Base-by-base conservation (phyloP, 1,140 invertebrate genomes). In the Dinoponera quadriceps region DNA sequence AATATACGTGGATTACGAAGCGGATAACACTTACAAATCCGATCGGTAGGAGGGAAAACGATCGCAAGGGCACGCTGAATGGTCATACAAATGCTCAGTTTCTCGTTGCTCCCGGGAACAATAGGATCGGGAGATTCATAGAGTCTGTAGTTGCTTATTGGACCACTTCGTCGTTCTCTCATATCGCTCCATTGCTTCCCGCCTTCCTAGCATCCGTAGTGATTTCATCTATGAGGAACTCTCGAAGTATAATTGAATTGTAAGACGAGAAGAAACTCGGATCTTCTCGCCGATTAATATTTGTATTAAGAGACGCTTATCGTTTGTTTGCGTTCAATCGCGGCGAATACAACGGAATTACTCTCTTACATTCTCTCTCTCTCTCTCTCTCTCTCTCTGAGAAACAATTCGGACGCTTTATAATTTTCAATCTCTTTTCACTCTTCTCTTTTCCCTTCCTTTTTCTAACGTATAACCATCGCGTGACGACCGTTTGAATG, bases 91-190 rank as follows among this genome's bases (percentile, higher is more conserved):
- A 22, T 29, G 74, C 63, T 69, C 33, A 65, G 65, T 54, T 48
- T 80, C 65, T 59, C 51, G 18, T 44, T 69, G 22, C 51, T 57
- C 13, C 57, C 51, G 75, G 33, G 27, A 71, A 80, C 65, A 80
- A 80, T 80, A 44, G 75, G 20, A 57, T 57, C 51, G 75, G 25
- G 51, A 78, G 51, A 69, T 29, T 78, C 63, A 55, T 69, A 78
- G 65, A 78, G 55, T 69, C 62, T 78, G 16, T 69, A 69, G 49
- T 69, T 78, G 65, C 51, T 80, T 80, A 69, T 69, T 69, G 75
- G 38, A 59, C 63, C 33, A 57, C 51, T 80, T 68, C 49, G 33
- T 68, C 49, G 60, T 55, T 3, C 38, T 77, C 63, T 57, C 29
- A 55, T 20, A 27, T 77, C 18, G 74, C 63, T 77, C 49, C 74